Conservation (phyloP, 2,797 vertebrate genomes). For the Chrysocyon brachyurus region DNA sequence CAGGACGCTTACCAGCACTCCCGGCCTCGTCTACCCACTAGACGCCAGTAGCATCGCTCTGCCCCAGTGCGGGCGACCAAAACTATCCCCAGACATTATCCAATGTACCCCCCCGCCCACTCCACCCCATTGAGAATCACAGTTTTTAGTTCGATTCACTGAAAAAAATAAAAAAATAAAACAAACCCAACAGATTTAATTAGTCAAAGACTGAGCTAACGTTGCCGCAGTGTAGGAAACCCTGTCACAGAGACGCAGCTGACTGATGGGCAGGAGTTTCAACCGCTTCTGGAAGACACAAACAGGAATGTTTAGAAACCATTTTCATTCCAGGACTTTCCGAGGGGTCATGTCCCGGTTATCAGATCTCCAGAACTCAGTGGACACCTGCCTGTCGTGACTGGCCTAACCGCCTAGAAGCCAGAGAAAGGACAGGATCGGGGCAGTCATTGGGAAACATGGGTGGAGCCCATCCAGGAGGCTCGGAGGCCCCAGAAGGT, state of each 20-base stretch:
- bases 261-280: not conserved
- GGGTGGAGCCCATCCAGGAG: not conserved
- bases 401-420: not conserved
- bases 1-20: no score
- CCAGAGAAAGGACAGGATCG: not conserved
- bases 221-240: not conserved
- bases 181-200: not conserved
- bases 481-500: not conserved
- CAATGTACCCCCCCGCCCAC: not conserved
- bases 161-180: not conserved
- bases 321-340: not conserved
- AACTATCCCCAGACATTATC: not conserved
- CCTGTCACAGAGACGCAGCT: not conserved
- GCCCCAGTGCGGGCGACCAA: fast-evolving
- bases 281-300: constrained; percentile 7
- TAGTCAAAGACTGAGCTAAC: not conserved
- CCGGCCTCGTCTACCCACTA: not conserved
- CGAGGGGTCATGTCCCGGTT: not conserved
- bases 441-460: fast-evolving
- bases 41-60: fast-evolving
- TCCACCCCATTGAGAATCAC: not conserved
- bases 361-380: not conserved
- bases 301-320: not conserved
- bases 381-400: not conserved
- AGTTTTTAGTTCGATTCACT: not conserved